Evolutionary conservation across 2,888 invertebrate species (phyloP).

Genomic region (Papilio elwesi): DNA sequence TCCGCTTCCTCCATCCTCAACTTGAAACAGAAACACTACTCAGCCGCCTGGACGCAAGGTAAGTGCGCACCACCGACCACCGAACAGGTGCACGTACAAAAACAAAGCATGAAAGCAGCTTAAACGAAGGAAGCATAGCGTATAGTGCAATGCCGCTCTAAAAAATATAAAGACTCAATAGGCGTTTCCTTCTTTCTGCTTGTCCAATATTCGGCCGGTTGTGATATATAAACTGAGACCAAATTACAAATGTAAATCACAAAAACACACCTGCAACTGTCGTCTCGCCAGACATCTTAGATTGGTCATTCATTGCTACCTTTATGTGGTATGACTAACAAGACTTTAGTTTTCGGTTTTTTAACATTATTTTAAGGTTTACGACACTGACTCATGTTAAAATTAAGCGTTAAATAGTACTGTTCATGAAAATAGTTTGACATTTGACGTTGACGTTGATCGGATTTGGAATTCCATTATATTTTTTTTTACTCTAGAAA

Average conservation of each 20-base stretch:
- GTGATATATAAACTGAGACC: slow-evolving; percentile 2
- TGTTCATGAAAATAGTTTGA: slow-evolving; percentile 53
- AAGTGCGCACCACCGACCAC: slow-evolving; percentile 24
- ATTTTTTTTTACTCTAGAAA: no score
- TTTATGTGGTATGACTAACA: slow-evolving; percentile 36
- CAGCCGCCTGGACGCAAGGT: slow-evolving; percentile 61
- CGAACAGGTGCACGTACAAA: slow-evolving; percentile 33
- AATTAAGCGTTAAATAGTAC: slow-evolving; percentile 46
- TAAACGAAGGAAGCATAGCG: slow-evolving; percentile 33
- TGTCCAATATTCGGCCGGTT: slow-evolving; percentile 14
- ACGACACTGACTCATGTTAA: slow-evolving; percentile 36
- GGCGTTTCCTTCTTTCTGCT: slow-evolving; percentile 9
- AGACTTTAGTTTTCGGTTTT: slow-evolving; percentile 28
- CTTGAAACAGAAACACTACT: slow-evolving; percentile 79
- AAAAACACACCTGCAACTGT: slow-evolving; percentile 70
- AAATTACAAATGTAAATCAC: slow-evolving; percentile 48
- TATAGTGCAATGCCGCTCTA: slow-evolving; percentile 23
- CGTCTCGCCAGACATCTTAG: slow-evolving; percentile 68
- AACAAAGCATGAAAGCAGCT: slow-evolving; percentile 43
- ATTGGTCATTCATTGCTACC: slow-evolving; percentile 48
- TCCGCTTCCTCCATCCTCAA: slow-evolving; percentile 63
- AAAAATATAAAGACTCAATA: slow-evolving; percentile 3
- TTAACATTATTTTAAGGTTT: slow-evolving; percentile 42
- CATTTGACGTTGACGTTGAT: slow-evolving; percentile 48
- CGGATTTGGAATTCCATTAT: background rate